phyloP scores from a whole-genome alignment of 1,140 invertebrate species.

The Zelostemma sp. region DNA sequence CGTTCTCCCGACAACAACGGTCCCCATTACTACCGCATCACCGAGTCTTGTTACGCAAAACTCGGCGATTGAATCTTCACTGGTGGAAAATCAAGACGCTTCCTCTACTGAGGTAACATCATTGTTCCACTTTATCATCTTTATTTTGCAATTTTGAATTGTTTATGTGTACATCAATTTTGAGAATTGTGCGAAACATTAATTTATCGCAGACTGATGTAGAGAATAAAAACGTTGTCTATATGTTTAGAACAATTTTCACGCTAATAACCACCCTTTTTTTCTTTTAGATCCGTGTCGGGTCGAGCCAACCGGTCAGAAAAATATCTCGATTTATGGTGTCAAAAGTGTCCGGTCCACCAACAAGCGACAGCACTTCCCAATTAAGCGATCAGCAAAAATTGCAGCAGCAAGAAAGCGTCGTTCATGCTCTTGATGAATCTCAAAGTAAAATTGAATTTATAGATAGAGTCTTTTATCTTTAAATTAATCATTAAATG shows the following conservation, averaged over 20 bases:
- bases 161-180: neutral
- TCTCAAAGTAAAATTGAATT: slow-evolving; percentile 41
- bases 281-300: slow-evolving; percentile 33
- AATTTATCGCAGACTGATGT: too few relatives aligned
- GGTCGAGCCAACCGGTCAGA: slow-evolving; percentile 57
- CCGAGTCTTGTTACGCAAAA: slow-evolving; percentile 50
- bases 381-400: slow-evolving; percentile 48
- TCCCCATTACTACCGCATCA: slow-evolving; percentile 56
- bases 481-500: neutral
- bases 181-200: too few relatives aligned
- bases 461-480: too few relatives aligned
- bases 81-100: slow-evolving; percentile 56
- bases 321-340: slow-evolving; percentile 72
- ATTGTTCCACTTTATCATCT: slow-evolving; percentile 9
- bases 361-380: slow-evolving; percentile 36
- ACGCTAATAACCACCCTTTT: too few relatives aligned
- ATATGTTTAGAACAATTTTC: neutral
- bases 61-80: slow-evolving; percentile 53
- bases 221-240: too few relatives aligned
- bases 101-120: slow-evolving; percentile 49
- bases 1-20: slow-evolving; percentile 45
- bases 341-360: slow-evolving; percentile 68
- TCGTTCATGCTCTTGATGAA: slow-evolving; percentile 51
- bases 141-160: neutral
- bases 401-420: slow-evolving; percentile 43